Base-by-base conservation (phyloP, 2,888 invertebrate species). In the Volucella inflata region DNA sequence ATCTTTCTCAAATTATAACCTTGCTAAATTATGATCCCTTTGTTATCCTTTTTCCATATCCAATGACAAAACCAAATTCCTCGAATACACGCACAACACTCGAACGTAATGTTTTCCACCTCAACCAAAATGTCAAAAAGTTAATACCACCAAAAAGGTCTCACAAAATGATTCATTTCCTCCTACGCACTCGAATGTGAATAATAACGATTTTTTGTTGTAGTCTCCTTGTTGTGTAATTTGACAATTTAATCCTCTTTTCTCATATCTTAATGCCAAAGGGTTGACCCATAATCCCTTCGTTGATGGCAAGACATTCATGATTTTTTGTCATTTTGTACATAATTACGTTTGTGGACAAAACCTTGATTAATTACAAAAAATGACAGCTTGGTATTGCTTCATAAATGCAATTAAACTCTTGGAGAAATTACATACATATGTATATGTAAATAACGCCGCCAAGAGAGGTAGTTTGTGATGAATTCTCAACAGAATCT, bases 221-320 rank as follows among this genome's bases (percentile, higher is more conserved):
- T 6, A 44, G n/a, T 44, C 44, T n/a, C n/a, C n/a, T 12, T 12
- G 12, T 11, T 11, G 11, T 44, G 12, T 44, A 12, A 11, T 44
- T 2, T 44, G 44, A 8, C 12, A 44, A 44, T 12, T 44, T 44
- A 44, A 44, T 44, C 44, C 12, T 44, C n/a, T n/a, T 44, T 44
- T 44, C 44, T n/a, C 11, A 12, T 12, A n/a, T n/a, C 8, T 44
- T 44, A 44, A 44, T 44, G n/a, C 44, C 12, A 44, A 44, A 44
- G 44, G 44, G 44, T 44, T 53, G 10, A 59, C 59, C 59, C 59
- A 42, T 60, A 60, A 60, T 60, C 42, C 42, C 14, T 44, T 14
- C 17, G 59, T 44, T 44, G 59, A 60, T 60, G 42, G 42, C 42
- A 42, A 42, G 59, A 42, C 42, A 17, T 42, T 12, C n/a, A 17